Base-by-base conservation (phyloP, 2,888 invertebrate genomes). In the Notodromas monacha region DNA sequence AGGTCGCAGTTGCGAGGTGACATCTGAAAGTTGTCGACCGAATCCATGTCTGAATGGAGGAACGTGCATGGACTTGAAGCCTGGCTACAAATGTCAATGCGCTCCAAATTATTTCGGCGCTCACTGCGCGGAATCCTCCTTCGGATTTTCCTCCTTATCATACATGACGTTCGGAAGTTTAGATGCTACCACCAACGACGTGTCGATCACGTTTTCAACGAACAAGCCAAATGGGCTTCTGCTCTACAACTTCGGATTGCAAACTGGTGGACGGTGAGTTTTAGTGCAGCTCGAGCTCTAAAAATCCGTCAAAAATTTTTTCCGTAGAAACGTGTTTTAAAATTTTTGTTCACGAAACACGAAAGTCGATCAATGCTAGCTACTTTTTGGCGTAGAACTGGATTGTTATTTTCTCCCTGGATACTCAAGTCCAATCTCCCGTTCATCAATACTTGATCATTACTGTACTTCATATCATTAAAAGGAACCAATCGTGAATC, bases 21-120 rank as follows among this genome's bases (percentile, higher is more conserved):
- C 49, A 3, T 68, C 74, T 1, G 77, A 81, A 45, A 73, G 74
- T 1, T 89, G 86, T 44, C 58, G 77, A 34, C 74, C 77, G 2
- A 79, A 81, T 48, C 84, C 81, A n/a, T 86, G 86, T 42, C 53
- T 73, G 36, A 59, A 77, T 45, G 79, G 76, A 14, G 84, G 84
- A 15, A 58, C 72, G 28, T 86, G 86, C 43, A 64, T 76, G 11
- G 67, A 69, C 36, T 53, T 74, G n/a, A 73, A 74, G 43, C 73
- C 76, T 4, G 76, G 76, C 16, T 81, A 73, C 44, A 45, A 45
- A 13, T 57, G 57, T 39, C 68, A 68, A 41, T 89, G 89, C 44
- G 65, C 65, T 1, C 69, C 73, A 40, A 79, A 76, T 8, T 51
- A 45, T 39, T 79, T 79, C 44, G 89, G 86, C 5, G 58, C 69